Percentiles rank a stretch among this genome's conserved stretches.
Conservation (phyloP, 2,113 vertebrate species). For the Chionomys nivalis region DNA sequence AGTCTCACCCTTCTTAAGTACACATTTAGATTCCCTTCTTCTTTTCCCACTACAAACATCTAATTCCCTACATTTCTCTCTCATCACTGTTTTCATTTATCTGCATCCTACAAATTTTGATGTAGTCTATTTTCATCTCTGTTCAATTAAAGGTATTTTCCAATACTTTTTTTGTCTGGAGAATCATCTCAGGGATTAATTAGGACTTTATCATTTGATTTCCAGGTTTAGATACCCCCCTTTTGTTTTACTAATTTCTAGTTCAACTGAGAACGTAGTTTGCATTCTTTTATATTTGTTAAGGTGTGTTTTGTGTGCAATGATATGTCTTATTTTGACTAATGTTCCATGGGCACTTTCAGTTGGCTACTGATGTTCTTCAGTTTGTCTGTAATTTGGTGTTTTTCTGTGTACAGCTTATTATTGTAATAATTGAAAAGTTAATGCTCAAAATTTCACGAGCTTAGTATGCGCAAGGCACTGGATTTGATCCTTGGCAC, state of each 20-base stretch:
- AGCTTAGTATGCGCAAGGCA: background rate
- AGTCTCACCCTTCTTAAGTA: background rate
- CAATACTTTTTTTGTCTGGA: background rate
- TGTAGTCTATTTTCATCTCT: background rate
- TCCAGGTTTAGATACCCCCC: background rate
- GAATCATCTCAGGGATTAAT: background rate
- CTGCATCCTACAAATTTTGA: background rate
- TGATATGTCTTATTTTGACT: background rate
- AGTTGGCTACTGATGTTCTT: background rate
- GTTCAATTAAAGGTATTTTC: background rate
- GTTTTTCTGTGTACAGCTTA: background rate
- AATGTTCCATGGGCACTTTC: background rate
- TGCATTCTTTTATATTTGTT: background rate
- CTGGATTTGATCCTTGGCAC: background rate
- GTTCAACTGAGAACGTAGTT: background rate
- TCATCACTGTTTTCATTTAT: background rate
- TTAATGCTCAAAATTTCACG: background rate
- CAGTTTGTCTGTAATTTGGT: background rate
- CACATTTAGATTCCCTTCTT: background rate
- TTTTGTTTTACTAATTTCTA: background rate
- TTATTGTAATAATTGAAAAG: background rate
- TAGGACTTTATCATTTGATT: background rate
- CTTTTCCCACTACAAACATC: background rate
- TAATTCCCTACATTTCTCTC: background rate
- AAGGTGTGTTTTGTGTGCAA: background rate